Conservation (phyloP, 2,113 vertebrate genomes). For the Indicator indicator region DNA sequence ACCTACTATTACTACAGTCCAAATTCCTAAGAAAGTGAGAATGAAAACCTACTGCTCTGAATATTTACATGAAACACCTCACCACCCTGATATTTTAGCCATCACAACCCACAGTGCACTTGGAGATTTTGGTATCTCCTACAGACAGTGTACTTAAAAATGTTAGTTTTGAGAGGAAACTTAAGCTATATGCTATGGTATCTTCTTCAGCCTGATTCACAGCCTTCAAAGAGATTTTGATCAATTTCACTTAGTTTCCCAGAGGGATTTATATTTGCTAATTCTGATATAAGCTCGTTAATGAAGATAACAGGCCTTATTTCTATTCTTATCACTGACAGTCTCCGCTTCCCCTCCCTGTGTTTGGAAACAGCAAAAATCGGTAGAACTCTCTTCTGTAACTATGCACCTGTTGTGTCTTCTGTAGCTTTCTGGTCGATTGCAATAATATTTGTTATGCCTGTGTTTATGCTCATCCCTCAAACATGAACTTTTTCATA, state of each 20-base stretch:
- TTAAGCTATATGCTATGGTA: neutral
- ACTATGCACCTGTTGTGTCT: neutral
- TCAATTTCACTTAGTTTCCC: neutral
- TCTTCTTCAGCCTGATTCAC: neutral
- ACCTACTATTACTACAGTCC: neutral
- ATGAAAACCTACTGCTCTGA: neutral
- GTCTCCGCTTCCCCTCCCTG: neutral
- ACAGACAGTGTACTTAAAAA: neutral
- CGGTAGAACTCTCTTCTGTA: neutral
- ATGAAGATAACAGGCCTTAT: neutral
- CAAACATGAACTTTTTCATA: neutral
- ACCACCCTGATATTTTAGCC: neutral
- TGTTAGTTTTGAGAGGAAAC: neutral
- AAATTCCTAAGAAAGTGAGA: neutral
- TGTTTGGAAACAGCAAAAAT: neutral
- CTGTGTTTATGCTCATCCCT: neutral
- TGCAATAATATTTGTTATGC: neutral
- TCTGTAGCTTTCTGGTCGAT: neutral
- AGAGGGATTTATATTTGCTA: neutral
- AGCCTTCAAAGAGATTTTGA: neutral
- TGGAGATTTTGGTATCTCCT: neutral
- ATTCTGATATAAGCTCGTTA: neutral
- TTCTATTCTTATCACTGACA: neutral
- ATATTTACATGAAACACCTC: neutral
- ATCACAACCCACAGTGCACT: neutral